Evolutionary conservation across 1,140 invertebrate species (phyloP).

Genomic region (Sipha flava): DNA sequence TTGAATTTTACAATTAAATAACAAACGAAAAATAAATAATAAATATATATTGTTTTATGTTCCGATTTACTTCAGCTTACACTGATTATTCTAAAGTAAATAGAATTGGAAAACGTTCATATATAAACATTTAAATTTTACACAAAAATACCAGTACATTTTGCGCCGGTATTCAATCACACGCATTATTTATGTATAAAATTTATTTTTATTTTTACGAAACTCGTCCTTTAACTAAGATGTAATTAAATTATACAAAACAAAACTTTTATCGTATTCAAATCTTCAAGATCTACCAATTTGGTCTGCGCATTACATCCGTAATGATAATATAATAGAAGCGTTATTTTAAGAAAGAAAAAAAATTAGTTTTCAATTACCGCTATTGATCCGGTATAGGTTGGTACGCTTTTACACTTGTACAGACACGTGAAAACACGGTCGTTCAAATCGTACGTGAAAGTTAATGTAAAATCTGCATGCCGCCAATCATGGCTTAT

Average conservation of each 20-base stretch:
- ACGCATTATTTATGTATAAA: neutral
- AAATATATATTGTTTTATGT: neutral
- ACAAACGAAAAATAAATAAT: too few relatives aligned
- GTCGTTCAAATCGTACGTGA: too few relatives aligned
- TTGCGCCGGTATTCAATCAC: neutral
- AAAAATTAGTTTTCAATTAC: neutral
- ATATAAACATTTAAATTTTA: neutral
- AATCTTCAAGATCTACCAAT: too few relatives aligned
- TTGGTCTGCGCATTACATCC: too few relatives aligned
- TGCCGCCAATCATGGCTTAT: too few relatives aligned
- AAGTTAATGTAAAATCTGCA: too few relatives aligned
- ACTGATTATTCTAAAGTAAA: neutral
- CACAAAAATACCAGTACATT: neutral
- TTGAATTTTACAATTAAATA: neutral
- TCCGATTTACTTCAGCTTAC: neutral
- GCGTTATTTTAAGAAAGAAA: neutral
- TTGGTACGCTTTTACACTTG: too few relatives aligned
- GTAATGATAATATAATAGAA: too few relatives aligned
- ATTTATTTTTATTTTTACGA: neutral
- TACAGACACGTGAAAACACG: too few relatives aligned
- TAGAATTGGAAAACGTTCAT: neutral
- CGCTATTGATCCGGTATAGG: too few relatives aligned
- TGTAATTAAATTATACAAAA: neutral
- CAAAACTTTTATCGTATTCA: neutral
- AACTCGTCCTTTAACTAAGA: neutral